Conservation (phyloP, 2,113 vertebrate species). For the Myotis lucifugus region DNA sequence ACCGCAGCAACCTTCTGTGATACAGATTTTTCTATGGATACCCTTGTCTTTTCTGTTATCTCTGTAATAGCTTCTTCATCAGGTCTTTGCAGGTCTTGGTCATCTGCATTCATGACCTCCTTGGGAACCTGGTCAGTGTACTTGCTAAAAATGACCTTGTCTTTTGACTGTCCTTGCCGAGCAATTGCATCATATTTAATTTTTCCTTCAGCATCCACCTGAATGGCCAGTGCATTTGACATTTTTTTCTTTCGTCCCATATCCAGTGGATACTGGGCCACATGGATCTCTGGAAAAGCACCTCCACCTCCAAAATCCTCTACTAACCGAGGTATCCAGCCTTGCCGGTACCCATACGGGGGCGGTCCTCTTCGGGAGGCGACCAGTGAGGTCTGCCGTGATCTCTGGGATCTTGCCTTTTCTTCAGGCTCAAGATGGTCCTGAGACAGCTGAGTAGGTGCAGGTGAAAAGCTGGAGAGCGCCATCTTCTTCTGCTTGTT, state of each 20-base stretch:
- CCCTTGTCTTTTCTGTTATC: slow-evolving; percentile 97
- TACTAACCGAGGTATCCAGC: slow-evolving; percentile 93
- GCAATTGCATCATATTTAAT: too few relatives aligned
- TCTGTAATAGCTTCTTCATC: slow-evolving; percentile 97
- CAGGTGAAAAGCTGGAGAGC: slow-evolving; percentile 91
- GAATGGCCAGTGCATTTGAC: too few relatives aligned
- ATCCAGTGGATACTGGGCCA: too few relatives aligned
- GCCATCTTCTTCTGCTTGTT: too few relatives aligned
- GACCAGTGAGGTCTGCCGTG: slow-evolving; percentile 93
- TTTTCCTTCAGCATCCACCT: too few relatives aligned
- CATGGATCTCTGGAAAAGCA: too few relatives aligned
- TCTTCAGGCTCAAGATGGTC: slow-evolving; percentile 98
- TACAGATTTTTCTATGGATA: slow-evolving; percentile 95
- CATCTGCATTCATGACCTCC: slow-evolving; percentile 94
- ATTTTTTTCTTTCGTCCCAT: too few relatives aligned
- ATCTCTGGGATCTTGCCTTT: slow-evolving; percentile 90
- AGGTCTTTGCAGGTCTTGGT: slow-evolving; percentile 93
- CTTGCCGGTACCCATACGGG: slow-evolving; percentile 92
- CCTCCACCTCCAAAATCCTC: slow-evolving; percentile 82
- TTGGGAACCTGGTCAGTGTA: slow-evolving; percentile 98
- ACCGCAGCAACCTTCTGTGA: slow-evolving; percentile 98
- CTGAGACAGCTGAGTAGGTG: slow-evolving; percentile 97
- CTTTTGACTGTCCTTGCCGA: too few relatives aligned
- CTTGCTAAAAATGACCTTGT: slow-evolving; percentile 96
- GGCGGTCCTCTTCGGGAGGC: slow-evolving; percentile 94